Percentiles rank a stretch among this genome's conserved stretches.
These are phyloP conservation scores for Pocillopora verrucosa DNA, from an alignment of 64 coral and sea anemone genomes.

Conservation along the genomic window DNA sequence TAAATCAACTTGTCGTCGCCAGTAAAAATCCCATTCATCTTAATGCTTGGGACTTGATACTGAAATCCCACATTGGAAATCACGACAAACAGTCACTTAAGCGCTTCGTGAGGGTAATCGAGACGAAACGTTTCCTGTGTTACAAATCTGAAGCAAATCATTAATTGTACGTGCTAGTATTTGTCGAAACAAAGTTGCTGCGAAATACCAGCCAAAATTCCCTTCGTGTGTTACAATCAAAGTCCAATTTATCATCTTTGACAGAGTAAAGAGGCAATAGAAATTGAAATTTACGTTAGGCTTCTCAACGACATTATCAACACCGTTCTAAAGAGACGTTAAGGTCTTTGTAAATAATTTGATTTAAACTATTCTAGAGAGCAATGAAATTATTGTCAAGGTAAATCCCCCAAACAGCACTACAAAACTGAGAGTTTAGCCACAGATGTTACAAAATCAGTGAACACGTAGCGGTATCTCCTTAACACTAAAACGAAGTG, in stretches of 20 bases:
- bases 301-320: slow-evolving; percentile 20
- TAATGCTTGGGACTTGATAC: not conserved
- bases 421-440: no score
- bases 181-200: not conserved
- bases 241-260: slow-evolving; percentile 37
- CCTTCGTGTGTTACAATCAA: not conserved
- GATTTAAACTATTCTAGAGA: not conserved
- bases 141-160: not conserved
- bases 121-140: not conserved
- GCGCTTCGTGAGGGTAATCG: not conserved
- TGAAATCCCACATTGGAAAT: not conserved
- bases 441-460: not conserved
- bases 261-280: slow-evolving; percentile 39
- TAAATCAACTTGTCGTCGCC: slow-evolving; percentile 44
- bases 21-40: slow-evolving; percentile 39
- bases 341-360: not conserved
- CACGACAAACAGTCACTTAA: not conserved
- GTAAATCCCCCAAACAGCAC: not conserved
- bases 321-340: not conserved
- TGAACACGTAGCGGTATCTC: not conserved
- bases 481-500: no score
- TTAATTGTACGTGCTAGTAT: not conserved
- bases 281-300: slow-evolving; percentile 29
- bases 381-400: not conserved
- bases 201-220: not conserved